Evolutionary conservation across 2,888 invertebrate genomes (phyloP).

Genomic region (Leistus spinibarbis): DNA sequence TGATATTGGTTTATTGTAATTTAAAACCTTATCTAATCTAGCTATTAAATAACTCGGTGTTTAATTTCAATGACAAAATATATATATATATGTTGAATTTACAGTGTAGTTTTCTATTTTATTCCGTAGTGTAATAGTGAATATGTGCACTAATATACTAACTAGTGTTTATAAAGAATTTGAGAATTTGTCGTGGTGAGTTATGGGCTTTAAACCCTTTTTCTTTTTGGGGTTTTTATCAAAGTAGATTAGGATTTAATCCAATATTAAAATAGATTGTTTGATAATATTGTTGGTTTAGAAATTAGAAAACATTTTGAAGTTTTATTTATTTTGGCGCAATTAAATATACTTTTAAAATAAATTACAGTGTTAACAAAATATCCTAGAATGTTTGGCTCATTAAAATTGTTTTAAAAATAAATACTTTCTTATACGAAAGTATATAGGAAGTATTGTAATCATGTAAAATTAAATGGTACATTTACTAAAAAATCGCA

Average conservation of each 20-base stretch:
- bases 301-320: background rate
- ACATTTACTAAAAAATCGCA: too few relatives aligned
- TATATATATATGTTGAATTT: background rate
- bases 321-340: background rate
- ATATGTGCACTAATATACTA: background rate
- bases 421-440: too few relatives aligned
- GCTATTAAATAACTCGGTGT: slow-evolving; percentile 18
- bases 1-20: slow-evolving; percentile 2
- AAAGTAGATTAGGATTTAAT: background rate
- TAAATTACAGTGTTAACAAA: too few relatives aligned
- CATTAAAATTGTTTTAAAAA: too few relatives aligned
- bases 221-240: too few relatives aligned
- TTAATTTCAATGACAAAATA: background rate
- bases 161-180: background rate
- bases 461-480: too few relatives aligned
- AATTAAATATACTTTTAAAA: slow-evolving; percentile 1
- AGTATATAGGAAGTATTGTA: too few relatives aligned
- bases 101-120: background rate
- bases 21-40: slow-evolving; percentile 21
- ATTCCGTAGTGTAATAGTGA: background rate
- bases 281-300: background rate
- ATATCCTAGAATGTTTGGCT: too few relatives aligned
- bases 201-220: background rate
- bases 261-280: background rate
- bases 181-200: background rate